A percentile compares a stretch with the other conserved stretches of the same genome.
These are phyloP conservation scores for Sinopyrophorus schimmeli DNA, from an alignment of 2,888 invertebrate species.

Conservation along the genomic window DNA sequence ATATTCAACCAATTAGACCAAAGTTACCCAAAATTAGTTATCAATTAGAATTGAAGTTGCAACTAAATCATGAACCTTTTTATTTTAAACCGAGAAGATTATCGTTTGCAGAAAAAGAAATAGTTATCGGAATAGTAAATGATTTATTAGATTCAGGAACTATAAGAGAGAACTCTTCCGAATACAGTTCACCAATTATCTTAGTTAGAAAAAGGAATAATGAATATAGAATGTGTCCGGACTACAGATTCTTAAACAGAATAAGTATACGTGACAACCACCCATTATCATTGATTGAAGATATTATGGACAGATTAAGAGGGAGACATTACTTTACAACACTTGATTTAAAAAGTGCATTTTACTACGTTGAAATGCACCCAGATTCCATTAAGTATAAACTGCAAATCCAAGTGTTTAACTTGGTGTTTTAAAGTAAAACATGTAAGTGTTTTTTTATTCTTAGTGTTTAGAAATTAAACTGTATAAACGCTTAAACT, in stretches of 20 bases:
- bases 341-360: constrained; percentile 16
- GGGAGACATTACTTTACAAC: constrained; percentile 10
- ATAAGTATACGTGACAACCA: constrained; percentile 28
- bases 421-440: too few species aligned
- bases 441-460: too few species aligned
- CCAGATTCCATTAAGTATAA: constrained; percentile 7
- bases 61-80: constrained; percentile 1
- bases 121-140: constrained; percentile 21
- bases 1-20: constrained; percentile 5
- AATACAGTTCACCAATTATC: constrained; percentile 6
- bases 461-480: too few species aligned
- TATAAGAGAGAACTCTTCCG: not conserved
- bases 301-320: constrained; percentile 19
- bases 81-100: constrained; percentile 14
- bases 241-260: constrained; percentile 1
- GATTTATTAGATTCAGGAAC: constrained; percentile 24
- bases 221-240: not conserved
- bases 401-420: too few species aligned
- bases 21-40: not conserved
- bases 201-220: constrained; percentile 4
- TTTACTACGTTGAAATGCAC: constrained; percentile 16
- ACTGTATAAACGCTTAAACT: too few species aligned
- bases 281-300: constrained; percentile 32
- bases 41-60: not conserved
- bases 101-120: constrained; percentile 16